Evolutionary conservation across 2,888 invertebrate species (phyloP).

Genomic region (Hypolimnas misippus): DNA sequence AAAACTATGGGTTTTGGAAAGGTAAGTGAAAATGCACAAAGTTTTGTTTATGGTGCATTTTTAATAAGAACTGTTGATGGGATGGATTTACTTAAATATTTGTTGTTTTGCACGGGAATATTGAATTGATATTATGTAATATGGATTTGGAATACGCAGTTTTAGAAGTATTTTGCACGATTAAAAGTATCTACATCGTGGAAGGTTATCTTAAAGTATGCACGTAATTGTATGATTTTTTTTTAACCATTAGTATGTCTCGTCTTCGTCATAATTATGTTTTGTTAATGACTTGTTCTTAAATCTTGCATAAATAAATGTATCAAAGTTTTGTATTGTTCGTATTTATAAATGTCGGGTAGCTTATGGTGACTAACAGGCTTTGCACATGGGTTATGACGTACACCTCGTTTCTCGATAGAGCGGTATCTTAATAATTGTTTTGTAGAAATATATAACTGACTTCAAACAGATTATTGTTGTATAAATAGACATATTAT

Average conservation of each 20-base stretch:
- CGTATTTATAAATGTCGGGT: slow-evolving; percentile 8
- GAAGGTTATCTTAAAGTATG: background rate
- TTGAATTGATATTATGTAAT: background rate
- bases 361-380: slow-evolving; percentile 60
- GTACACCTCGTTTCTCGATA: slow-evolving; percentile 46
- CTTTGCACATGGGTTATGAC: slow-evolving; percentile 50
- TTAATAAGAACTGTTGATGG: background rate
- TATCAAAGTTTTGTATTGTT: background rate
- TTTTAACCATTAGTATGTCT: background rate
- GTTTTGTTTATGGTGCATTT: background rate
- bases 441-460: too few species aligned
- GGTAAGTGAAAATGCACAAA: slow-evolving; percentile 59
- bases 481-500: too few species aligned
- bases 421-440: background rate
- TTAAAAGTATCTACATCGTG: background rate
- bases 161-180: slow-evolving; percentile 3
- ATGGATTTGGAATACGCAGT: background rate
- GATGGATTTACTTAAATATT: background rate
- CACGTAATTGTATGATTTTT: background rate
- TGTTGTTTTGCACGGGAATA: background rate
- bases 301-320: background rate
- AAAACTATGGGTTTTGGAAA: slow-evolving; percentile 82
- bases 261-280: background rate
- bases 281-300: background rate
- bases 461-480: too few species aligned